phyloP scores from a whole-genome alignment of 1,140 invertebrate species.

The Aplysia californica region DNA sequence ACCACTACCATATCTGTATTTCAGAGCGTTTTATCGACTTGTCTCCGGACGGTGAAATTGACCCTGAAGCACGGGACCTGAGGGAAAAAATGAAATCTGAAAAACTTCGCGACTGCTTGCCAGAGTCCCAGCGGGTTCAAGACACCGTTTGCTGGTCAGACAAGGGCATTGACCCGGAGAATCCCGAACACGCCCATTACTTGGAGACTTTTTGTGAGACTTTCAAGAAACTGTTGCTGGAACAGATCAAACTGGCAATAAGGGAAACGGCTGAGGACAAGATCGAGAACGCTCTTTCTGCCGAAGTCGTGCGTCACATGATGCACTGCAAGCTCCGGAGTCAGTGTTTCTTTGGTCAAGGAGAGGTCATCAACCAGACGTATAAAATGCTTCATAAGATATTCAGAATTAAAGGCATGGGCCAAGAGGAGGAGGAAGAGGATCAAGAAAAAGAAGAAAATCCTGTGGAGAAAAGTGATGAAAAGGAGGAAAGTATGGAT shows the following conservation, averaged over 20 bases:
- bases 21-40: slow-evolving; percentile 41
- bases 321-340: slow-evolving; percentile 77
- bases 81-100: slow-evolving; percentile 28
- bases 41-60: slow-evolving; percentile 32
- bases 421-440: too few relatives aligned
- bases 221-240: slow-evolving; percentile 40
- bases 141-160: slow-evolving; percentile 32
- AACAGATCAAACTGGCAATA: slow-evolving; percentile 37
- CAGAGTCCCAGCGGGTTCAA: slow-evolving; percentile 22
- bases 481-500: not conserved
- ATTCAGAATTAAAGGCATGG: too few relatives aligned
- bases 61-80: slow-evolving; percentile 38
- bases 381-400: slow-evolving; percentile 21
- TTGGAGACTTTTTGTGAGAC: slow-evolving; percentile 38
- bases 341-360: slow-evolving; percentile 45
- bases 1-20: too few relatives aligned
- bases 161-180: slow-evolving; percentile 31
- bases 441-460: not conserved
- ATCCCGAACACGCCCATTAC: slow-evolving; percentile 42
- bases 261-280: slow-evolving; percentile 1
- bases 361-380: slow-evolving; percentile 34
- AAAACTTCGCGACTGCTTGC: slow-evolving; percentile 22
- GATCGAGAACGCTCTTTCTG: slow-evolving; percentile 8
- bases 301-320: slow-evolving; percentile 93
- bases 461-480: not conserved